These are phyloP conservation scores for Dendrolimus kikuchii DNA, from an alignment of 1,140 invertebrate genomes.

Conservation along the genomic window DNA sequence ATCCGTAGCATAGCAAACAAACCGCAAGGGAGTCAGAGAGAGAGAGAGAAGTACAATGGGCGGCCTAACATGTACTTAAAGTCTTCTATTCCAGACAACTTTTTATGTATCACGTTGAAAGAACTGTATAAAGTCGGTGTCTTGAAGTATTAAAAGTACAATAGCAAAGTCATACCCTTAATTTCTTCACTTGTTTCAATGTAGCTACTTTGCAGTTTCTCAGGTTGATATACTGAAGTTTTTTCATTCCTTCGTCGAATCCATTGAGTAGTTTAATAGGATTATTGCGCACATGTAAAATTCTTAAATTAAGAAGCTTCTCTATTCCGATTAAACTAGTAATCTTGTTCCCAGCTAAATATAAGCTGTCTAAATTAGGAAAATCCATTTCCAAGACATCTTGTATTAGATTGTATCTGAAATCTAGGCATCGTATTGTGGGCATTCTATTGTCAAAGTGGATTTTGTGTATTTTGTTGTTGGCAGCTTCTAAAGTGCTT, in stretches of 20 bases:
- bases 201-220: slow-evolving; percentile 67
- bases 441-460: slow-evolving; percentile 47
- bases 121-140: too few species aligned
- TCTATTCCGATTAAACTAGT: slow-evolving; percentile 51
- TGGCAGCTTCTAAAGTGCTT: slow-evolving; percentile 66
- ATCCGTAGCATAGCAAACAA: too few species aligned
- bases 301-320: slow-evolving; percentile 59
- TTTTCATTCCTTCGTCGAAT: slow-evolving; percentile 47
- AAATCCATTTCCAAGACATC: slow-evolving; percentile 58
- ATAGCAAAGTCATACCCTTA: slow-evolving; percentile 31
- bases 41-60: too few species aligned
- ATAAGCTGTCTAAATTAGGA: slow-evolving; percentile 62
- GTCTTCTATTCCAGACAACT: too few species aligned
- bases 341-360: slow-evolving; percentile 66
- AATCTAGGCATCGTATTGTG: slow-evolving; percentile 60
- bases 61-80: too few species aligned
- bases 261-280: slow-evolving; percentile 66
- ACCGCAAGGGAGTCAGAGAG: too few species aligned
- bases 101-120: too few species aligned
- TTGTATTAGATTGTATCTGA: slow-evolving; percentile 65
- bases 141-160: too few species aligned
- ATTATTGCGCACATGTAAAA: slow-evolving; percentile 70
- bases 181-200: slow-evolving; percentile 67
- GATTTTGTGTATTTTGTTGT: slow-evolving; percentile 57
- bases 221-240: slow-evolving; percentile 71